Evolutionary conservation across 1,140 invertebrate species (phyloP), one percentile per base, ranked within the genome.

Genomic region (Sitodiplosis mosellana): DNA sequence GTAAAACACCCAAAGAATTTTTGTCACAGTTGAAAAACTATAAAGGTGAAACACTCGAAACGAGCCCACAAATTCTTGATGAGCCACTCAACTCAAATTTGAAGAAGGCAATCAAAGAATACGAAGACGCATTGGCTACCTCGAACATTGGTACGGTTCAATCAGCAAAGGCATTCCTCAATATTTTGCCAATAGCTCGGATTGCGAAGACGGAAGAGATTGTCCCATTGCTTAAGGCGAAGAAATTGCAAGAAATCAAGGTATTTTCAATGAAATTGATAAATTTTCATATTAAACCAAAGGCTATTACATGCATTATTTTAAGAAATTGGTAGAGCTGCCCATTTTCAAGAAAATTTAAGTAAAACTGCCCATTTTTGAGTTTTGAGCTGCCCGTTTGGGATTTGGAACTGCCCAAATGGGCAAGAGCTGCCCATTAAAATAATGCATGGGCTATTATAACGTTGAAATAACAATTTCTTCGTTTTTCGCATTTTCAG

Each of bases 91-190:
- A 19, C 19, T 42, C 18, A 20, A 12, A 42, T 17, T 4, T 42
- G 3, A 42, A 42, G 15, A 17, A 71, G 55, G 48, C 66, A 11
- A 57, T 80, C n/a, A 70, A 74, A 41, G 71, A 74, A 48, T 65
- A 71, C 48, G 60, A 65, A 36, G 67, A 70, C 11, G 55, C 66
- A 1, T 54, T 80, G 12, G 68, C 70, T 41, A 54, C 53, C n/a
- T 64, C 70, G 36, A 59, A 72, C 33, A 55, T 83, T 8, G 82
- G 80, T 6, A 75, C 72, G 8, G 61, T 70, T 2, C 74, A 72
- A 50, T 72, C 79, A 7, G 77, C 82, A 1, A 63, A 71, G 37
- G 69, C 72, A 1, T 80, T 81, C 53, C 58, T 77, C 1, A 73
- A 76, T 56, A 58, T 83, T 2, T 52, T 82, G n/a, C 69, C 71